Evolutionary conservation across 2,113 vertebrate genomes (phyloP).

Genomic region (Ageneiosus marmoratus): DNA sequence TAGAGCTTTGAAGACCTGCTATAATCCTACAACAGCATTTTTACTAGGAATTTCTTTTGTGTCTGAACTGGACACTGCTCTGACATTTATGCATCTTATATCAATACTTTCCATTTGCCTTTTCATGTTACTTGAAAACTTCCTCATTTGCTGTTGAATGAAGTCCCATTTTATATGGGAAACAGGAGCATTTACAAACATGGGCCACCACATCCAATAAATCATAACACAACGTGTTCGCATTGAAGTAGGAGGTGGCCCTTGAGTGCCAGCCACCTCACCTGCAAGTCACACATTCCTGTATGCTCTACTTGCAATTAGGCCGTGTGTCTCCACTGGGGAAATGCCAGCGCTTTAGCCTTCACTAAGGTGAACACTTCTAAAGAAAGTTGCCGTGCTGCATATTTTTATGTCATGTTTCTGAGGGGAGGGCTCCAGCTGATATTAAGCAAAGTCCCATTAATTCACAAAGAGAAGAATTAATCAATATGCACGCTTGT

Average conservation of each 20-base stretch:
- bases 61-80: conserved; percentile 1
- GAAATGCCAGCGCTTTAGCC: conserved; percentile 43
- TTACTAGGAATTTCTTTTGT: conserved; percentile 10
- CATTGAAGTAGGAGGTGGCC: conserved; percentile 35
- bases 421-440: conserved; percentile 17
- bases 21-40: conserved; percentile 18
- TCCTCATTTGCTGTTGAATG: conserved; percentile 66
- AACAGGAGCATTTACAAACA: conserved; percentile 74
- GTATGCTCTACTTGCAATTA: conserved; percentile 56
- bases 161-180: conserved; percentile 73
- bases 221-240: conserved; percentile 58
- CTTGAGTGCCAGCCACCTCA: conserved; percentile 43
- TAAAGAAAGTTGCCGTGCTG: conserved; percentile 35
- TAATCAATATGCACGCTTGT: conserved; percentile 43
- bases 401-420: conserved; percentile 57
- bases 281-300: conserved; percentile 41
- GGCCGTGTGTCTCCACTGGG: conserved; percentile 52
- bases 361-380: conserved; percentile 42
- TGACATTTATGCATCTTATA: conserved; percentile 70
- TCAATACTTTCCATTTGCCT: conserved; percentile 74
- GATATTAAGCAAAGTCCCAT: conserved; percentile 47
- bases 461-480: conserved; percentile 50
- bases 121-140: conserved; percentile 54
- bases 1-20: conserved; percentile 28
- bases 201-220: conserved; percentile 67